Evolutionary conservation across 2,797 vertebrate genomes (phyloP).

Genomic region (Fistularia commersonii): DNA sequence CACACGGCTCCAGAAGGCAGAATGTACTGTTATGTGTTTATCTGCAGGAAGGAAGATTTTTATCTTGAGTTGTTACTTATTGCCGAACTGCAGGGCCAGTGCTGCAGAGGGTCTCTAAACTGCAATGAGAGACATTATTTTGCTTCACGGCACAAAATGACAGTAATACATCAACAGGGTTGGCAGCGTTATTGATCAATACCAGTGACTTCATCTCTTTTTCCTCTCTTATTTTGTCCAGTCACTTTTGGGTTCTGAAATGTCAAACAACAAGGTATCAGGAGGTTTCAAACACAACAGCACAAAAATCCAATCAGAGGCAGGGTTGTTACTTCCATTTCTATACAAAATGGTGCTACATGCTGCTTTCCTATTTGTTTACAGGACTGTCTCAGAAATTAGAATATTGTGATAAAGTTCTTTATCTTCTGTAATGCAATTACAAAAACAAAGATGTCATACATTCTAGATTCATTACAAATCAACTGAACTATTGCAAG

Average conservation of each 20-base stretch:
- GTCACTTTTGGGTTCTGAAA: neutral
- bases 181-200: slow-evolving; percentile 40
- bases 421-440: too few relatives aligned
- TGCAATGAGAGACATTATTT: slow-evolving; percentile 18
- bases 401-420: too few relatives aligned
- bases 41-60: slow-evolving; percentile 25
- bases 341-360: neutral
- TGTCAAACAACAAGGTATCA: neutral
- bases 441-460: too few relatives aligned
- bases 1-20: slow-evolving; percentile 38
- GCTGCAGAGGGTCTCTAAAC: slow-evolving; percentile 10
- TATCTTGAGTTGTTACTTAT: slow-evolving; percentile 3
- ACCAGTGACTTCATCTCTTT: neutral
- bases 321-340: neutral
- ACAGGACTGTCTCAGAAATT: too few relatives aligned
- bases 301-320: neutral
- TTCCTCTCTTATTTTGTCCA: too few relatives aligned
- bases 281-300: neutral
- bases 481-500: too few relatives aligned
- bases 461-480: too few relatives aligned
- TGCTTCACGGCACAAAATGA: slow-evolving; percentile 18
- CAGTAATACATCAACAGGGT: slow-evolving; percentile 15
- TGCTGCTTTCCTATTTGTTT: too few relatives aligned
- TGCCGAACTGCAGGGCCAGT: slow-evolving; percentile 5
- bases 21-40: slow-evolving; percentile 9